Percentiles rank a stretch among this genome's conserved stretches.
Conservation (phyloP, 2,797 vertebrate genomes). For the Urocyon cinereoargenteus region DNA sequence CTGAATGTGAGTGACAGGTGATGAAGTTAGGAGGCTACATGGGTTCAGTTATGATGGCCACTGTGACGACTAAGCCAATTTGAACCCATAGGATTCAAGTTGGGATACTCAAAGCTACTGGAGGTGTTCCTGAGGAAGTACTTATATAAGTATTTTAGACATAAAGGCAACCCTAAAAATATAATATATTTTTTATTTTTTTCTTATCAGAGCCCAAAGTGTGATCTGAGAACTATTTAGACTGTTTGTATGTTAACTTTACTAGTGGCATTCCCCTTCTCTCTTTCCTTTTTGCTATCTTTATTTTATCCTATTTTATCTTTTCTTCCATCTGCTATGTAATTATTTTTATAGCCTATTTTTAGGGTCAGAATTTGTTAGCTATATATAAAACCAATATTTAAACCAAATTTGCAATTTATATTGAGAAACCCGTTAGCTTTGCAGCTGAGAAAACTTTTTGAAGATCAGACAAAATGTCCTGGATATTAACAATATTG, state of each 20-base stretch:
- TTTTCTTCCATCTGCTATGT: slow-evolving; percentile 25
- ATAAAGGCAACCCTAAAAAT: not conserved
- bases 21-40: not conserved
- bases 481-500: not conserved
- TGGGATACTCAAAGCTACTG: not conserved
- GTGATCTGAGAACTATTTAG: not conserved
- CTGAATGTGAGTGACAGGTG: not conserved
- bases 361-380: slow-evolving; percentile 21
- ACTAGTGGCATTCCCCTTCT: not conserved
- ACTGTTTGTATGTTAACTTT: not conserved
- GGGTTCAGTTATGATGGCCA: not conserved
- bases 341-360: not conserved
- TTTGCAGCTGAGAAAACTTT: not conserved
- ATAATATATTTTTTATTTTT: not conserved
- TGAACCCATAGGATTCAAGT: not conserved
- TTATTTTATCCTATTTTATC: not conserved
- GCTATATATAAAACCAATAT: slow-evolving; percentile 7
- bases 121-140: not conserved
- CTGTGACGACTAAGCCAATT: not conserved
- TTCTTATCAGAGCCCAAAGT: not conserved
- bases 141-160: not conserved
- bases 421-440: not conserved
- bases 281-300: not conserved
- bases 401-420: slow-evolving; percentile 43
- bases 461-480: not conserved